Percentiles rank a stretch among this genome's conserved stretches.
phyloP scores from a whole-genome alignment of 2,113 vertebrate genomes.

The Rhizomys pruinosus region DNA sequence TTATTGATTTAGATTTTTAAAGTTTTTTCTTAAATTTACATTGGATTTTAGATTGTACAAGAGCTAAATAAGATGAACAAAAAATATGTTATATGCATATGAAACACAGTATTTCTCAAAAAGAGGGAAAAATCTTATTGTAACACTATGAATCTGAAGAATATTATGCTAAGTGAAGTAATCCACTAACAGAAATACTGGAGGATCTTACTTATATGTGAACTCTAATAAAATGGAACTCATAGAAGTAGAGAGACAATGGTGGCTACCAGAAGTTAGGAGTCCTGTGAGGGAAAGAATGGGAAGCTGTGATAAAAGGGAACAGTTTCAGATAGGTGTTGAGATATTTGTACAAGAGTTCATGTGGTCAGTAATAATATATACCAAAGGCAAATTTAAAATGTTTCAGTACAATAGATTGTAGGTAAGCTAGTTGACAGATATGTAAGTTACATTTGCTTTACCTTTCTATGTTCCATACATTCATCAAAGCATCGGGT shows the following conservation, averaged over 20 bases:
- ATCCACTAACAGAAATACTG: not conserved
- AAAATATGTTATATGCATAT: not conserved
- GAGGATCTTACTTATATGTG: not conserved
- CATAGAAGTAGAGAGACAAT: not conserved
- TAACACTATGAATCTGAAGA: not conserved
- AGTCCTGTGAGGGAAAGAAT: not conserved
- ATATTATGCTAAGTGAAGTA: not conserved
- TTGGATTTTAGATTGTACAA: constrained; percentile 21
- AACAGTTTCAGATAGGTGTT: not conserved
- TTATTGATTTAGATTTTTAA: not conserved
- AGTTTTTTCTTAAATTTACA: not conserved
- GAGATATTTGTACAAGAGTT: not conserved
- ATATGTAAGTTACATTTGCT: not conserved
- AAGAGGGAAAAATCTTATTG: not conserved
- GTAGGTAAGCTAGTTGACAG: not conserved
- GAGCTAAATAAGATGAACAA: not conserved
- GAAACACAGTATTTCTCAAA: not conserved
- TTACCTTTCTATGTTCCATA: not conserved
- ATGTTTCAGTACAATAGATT: not conserved
- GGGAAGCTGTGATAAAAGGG: not conserved
- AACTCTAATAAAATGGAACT: not conserved
- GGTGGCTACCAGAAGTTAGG: not conserved
- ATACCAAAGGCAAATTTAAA: not conserved
- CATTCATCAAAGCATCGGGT: not conserved
- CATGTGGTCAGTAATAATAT: not conserved